Base-by-base conservation (phyloP, 2,113 vertebrate genomes). In the Bostrychus sinensis region DNA sequence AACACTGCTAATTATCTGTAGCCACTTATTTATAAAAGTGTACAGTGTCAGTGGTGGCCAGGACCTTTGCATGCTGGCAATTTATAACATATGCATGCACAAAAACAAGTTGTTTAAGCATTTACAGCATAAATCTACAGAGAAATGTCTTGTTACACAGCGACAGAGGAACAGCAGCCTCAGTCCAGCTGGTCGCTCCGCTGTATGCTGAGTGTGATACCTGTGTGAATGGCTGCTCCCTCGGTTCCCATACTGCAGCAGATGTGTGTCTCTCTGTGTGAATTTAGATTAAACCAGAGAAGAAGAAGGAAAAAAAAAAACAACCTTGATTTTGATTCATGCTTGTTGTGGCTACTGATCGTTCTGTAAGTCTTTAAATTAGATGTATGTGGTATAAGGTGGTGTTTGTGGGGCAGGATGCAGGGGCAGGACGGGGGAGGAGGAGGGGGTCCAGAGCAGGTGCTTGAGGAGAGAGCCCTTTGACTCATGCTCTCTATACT, bases 151-250 rank as follows among this genome's bases (percentile, higher is more conserved):
- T 30, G 25, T 1, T 30, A 61, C 43, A 26, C 3, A 2, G 57
- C 55, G 72, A 56, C 61, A 32, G 20, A 56, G 43, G 28, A 41
- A 62, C 68, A 72, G 11, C 34, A 62, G 28, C 54, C 48, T 68
- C 66, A 71, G 54, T 56, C 72, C 87, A 89, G 77, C 77, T 86
- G 78, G 62, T 69, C 56, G 70, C 83, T 55, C 60, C 71, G 82
- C 61, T 63, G 72, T 61, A 74, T 69, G 78, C 56, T 42, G 80
- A 81, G 88, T 81, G 83, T 91, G 89, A 91, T 92, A 92, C 90
- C 91, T 91, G 92, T 92, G 92, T 91, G 90, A 93, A 91, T 85
- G 61, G 72, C 73, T 77, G 66, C 41, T 4, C 62, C 26, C 81
- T 48, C 62, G 65, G 82, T 91, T 91, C 92, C 90, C 89, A 91